These are phyloP conservation scores for Psammodynastes pulverulentus DNA, from an alignment of 2,113 vertebrate species.

Conservation along the genomic window DNA sequence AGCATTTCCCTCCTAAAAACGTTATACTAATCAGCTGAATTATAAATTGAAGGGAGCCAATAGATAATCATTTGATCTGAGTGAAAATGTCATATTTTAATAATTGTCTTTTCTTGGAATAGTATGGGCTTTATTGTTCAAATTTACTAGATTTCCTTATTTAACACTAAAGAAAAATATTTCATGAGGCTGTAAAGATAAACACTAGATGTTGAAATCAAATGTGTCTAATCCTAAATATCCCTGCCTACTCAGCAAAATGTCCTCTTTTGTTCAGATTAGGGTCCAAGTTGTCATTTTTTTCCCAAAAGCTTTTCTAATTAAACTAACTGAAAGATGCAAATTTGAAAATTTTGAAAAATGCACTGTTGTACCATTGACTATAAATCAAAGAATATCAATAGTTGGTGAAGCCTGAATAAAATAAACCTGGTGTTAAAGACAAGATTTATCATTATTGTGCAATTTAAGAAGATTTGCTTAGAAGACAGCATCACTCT, in stretches of 20 bases:
- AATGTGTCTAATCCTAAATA: neutral
- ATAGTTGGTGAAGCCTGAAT: neutral
- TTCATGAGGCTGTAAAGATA: neutral
- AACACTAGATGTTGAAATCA: neutral
- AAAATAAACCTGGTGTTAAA: neutral
- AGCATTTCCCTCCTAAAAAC: neutral
- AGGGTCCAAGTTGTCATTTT: neutral
- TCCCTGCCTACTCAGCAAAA: neutral
- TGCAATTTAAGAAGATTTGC: neutral
- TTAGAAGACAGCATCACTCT: neutral
- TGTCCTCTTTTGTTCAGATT: neutral
- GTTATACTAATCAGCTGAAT: slow-evolving; percentile 24
- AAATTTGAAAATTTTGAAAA: neutral
- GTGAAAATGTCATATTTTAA: slow-evolving; percentile 1
- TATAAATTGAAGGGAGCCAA: neutral
- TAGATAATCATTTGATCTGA: neutral
- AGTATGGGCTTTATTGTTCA: neutral
- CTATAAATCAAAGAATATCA: neutral
- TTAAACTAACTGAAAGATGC: neutral
- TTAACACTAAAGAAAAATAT: neutral
- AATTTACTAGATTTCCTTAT: neutral
- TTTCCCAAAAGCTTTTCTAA: neutral
- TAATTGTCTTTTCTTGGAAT: neutral
- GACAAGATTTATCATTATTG: neutral
- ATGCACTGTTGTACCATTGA: neutral